Conservation (phyloP, 2,888 invertebrate genomes). For the Erpobdella octoculata region DNA sequence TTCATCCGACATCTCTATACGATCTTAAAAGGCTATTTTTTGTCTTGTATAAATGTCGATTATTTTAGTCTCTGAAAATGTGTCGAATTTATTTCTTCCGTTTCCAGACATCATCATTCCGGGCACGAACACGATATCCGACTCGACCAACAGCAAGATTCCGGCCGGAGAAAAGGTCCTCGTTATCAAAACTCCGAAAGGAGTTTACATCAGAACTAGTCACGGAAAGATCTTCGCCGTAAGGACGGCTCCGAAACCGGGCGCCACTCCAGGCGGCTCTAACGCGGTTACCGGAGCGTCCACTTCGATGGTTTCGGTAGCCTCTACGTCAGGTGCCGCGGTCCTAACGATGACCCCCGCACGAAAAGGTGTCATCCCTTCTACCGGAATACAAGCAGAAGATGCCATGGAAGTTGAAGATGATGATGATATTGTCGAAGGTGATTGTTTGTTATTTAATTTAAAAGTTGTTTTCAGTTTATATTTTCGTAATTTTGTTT, state of each 20-base stretch:
- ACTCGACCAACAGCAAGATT: conserved; percentile 78
- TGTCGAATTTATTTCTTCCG: conserved; percentile 1
- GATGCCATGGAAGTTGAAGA: conserved; percentile 10
- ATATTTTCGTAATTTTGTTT: too few species aligned
- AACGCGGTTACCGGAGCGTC: neutral
- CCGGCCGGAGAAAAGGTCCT: conserved; percentile 89
- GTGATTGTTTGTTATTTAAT: too few species aligned
- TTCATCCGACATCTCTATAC: neutral
- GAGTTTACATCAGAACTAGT: conserved; percentile 70
- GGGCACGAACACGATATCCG: conserved; percentile 83
- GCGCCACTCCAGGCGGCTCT: conserved; percentile 17
- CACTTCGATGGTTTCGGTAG: neutral
- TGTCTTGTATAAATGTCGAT: too few species aligned
- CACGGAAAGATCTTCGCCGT: conserved; percentile 40
- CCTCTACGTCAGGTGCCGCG: neutral
- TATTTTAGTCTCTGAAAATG: too few species aligned
- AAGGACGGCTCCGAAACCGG: conserved; percentile 35
- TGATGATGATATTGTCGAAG: conserved; percentile 14
- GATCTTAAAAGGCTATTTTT: neutral
- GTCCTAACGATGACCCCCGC: conserved; percentile 10
- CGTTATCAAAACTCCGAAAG: conserved; percentile 87
- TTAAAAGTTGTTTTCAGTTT: too few species aligned
- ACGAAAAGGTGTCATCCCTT: neutral
- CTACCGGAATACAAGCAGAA: neutral
- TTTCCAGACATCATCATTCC: conserved; percentile 48